Evolutionary conservation across 2,888 invertebrate genomes (phyloP).

Genomic region (Slavum lentiscoides): DNA sequence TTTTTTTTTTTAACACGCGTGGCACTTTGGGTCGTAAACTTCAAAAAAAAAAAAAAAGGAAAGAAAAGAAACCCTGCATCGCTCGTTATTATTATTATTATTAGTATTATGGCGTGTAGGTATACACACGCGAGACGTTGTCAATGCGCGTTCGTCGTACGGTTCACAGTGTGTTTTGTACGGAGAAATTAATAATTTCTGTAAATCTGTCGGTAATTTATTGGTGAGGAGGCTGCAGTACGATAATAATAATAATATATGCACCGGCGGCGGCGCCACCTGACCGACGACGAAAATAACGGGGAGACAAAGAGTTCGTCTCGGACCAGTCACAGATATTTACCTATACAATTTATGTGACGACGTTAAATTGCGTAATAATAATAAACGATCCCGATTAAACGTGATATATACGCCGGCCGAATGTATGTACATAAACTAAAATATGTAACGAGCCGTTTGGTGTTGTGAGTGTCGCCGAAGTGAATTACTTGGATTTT

Average conservation of each 20-base stretch:
- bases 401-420: too few relatives aligned
- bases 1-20: too few relatives aligned
- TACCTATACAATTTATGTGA: too few relatives aligned
- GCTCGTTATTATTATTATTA: not conserved
- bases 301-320: too few relatives aligned
- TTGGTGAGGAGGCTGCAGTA: not conserved
- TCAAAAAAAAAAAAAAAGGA: not conserved
- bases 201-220: slow-evolving; percentile 29
- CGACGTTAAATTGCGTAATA: too few relatives aligned
- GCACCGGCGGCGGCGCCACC: not conserved
- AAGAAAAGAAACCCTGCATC: slow-evolving; percentile 9
- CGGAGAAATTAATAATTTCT: slow-evolving; percentile 39
- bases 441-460: too few relatives aligned
- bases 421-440: too few relatives aligned
- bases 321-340: too few relatives aligned
- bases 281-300: not conserved
- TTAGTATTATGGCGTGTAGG: not conserved
- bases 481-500: too few relatives aligned
- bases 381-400: too few relatives aligned
- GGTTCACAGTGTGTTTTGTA: not conserved
- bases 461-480: too few relatives aligned
- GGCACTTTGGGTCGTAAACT: slow-evolving; percentile 25
- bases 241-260: too few relatives aligned
- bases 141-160: slow-evolving; percentile 1
- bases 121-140: not conserved